Evolutionary conservation across 2,113 vertebrate species (phyloP).

Genomic region (Sceloporus tristichus): DNA sequence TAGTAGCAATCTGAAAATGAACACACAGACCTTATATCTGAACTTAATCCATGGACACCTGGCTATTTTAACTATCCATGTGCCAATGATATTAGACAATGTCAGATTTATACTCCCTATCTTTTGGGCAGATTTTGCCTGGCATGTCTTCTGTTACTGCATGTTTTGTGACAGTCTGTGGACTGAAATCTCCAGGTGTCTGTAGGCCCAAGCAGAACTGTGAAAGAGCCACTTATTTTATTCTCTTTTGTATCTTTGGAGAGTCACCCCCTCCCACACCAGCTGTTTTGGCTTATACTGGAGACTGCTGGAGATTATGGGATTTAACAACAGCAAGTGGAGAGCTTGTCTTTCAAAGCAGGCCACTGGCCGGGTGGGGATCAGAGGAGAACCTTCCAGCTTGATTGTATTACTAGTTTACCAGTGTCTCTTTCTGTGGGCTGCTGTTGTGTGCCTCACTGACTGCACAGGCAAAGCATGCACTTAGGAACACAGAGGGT

Average conservation of each 20-base stretch:
- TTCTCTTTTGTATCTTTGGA: not conserved
- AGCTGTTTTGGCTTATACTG: conserved; percentile 32
- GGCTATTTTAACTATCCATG: too few species aligned
- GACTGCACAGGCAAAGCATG: not conserved
- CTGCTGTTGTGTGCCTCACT: not conserved
- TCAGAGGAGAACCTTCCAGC: not conserved
- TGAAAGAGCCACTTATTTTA: not conserved
- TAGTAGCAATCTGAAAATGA: not conserved
- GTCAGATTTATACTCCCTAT: not conserved
- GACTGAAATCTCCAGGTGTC: not conserved
- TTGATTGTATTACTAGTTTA: not conserved
- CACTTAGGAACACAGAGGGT: not conserved
- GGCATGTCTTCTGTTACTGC: not conserved
- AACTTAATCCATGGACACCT: not conserved
- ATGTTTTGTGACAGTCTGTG: not conserved
- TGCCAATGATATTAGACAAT: not conserved
- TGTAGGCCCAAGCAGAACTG: too few species aligned
- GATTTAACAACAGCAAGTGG: not conserved
- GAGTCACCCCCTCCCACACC: not conserved
- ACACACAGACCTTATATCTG: not conserved
- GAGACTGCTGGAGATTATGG: not conserved
- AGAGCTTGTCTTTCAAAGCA: conserved; percentile 15
- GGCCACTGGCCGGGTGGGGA: not conserved
- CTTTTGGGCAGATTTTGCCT: not conserved
- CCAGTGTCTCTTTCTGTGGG: not conserved